Conservation (phyloP, 1,140 invertebrate species). For the Brachionus calyciflorus region DNA sequence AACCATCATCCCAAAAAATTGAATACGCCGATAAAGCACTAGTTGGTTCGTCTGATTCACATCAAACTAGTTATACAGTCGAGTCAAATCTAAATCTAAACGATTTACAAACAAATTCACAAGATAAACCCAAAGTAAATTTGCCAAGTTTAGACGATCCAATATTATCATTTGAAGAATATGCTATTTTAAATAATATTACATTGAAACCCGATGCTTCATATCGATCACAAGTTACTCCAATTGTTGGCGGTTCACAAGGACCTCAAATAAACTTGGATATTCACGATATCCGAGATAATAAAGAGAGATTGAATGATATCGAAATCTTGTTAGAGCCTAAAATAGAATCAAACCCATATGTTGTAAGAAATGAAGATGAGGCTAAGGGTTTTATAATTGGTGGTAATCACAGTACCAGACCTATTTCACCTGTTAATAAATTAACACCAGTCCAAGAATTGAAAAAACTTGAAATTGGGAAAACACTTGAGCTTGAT, state of each 20-base stretch:
- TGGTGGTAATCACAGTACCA: background rate
- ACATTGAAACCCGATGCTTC: background rate
- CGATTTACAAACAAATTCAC: background rate
- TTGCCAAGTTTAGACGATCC: constrained; percentile 27
- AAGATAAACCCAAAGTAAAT: constrained; percentile 22
- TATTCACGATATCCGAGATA: no score
- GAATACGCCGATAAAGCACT: no score
- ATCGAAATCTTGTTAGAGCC: no score
- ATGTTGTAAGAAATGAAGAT: no score
- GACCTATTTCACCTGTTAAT: background rate
- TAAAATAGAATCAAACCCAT: no score
- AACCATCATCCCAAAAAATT: background rate
- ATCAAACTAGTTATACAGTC: background rate
- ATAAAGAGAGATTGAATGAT: no score
- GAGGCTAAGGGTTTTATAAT: background rate
- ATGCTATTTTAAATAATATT: constrained; percentile 17
- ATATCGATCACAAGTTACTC: background rate
- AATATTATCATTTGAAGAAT: constrained; percentile 35
- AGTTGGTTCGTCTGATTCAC: background rate
- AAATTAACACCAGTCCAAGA: no score
- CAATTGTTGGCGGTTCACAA: background rate
- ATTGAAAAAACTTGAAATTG: no score
- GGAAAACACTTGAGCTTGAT: no score
- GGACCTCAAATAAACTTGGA: no score
- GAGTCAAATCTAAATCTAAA: background rate